Base-by-base conservation (phyloP, 2,888 invertebrate genomes). In the Sarcophaga rosellei region DNA sequence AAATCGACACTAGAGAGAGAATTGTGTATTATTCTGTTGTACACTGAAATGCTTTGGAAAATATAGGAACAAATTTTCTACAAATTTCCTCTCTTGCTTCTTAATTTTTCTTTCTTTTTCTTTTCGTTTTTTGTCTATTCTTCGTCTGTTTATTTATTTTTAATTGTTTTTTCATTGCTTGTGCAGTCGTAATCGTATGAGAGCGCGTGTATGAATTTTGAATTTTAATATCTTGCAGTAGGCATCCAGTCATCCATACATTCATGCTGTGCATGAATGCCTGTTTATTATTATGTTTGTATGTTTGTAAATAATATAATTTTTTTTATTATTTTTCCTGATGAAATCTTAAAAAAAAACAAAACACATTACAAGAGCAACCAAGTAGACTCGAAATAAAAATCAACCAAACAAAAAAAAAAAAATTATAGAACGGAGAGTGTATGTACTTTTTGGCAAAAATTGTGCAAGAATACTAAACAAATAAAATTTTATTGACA, bases 261-360 rank as follows among this genome's bases (percentile, higher is more conserved):
- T 25, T 35, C 35, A 35, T 57, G 63, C 61, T 70, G 78, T 79
- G 62, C 20, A 21, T 63, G 44, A 70, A 79, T 21, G n/a, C 35
- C 69, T 20, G 3, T 57, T 45, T 57, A 23, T 70, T 70, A 15
- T 25, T 10, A 35, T 35, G 10, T 35, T 35, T 35, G 35, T 35
- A 35, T 10, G 35, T 35, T 35, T 35, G 35, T 35, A 35, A 35
- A 35, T 6, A 35, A 35, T 6, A 35, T 8, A 35, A 10, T 8
- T 35, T 10, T 35, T 35, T 10, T 35, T 35, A 35, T 35, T 76
- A 76, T 76, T 80, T 65, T 76, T 76, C 78, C 66, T 61, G 53
- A 81, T 84, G 79, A 47, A 53, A 65, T 68, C 62, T 72, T 63
- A 76, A 80, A 79, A 62, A 83, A 68, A 61, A 75, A 45, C 12